Conservation (phyloP, 2,113 vertebrate species). For the Myrmecophaga tridactyla region DNA sequence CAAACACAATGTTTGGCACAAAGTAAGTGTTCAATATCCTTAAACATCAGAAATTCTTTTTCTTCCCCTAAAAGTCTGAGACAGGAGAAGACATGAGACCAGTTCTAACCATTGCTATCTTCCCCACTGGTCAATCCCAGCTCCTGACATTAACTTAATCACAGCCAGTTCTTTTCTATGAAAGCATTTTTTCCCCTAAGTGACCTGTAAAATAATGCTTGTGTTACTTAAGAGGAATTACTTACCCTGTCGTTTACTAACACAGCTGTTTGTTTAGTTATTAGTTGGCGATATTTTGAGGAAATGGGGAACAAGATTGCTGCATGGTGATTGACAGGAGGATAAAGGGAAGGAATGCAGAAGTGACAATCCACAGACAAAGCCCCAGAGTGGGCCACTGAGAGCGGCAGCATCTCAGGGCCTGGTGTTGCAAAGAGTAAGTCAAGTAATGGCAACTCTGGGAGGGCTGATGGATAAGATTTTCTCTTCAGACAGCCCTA, state of each 20-base stretch:
- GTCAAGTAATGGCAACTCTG: not conserved
- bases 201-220: not conserved
- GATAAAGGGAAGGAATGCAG: not conserved
- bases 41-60: not conserved
- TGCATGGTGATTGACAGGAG: not conserved
- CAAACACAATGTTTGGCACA: not conserved
- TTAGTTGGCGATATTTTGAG: not conserved
- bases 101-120: not conserved
- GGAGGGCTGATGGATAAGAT: not conserved
- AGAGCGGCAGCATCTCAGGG: not conserved
- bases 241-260: not conserved
- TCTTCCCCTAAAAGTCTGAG: not conserved
- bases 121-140: not conserved
- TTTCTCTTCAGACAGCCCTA: not conserved
- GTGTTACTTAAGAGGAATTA: not conserved
- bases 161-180: not conserved
- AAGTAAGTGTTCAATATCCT: not conserved
- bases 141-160: not conserved
- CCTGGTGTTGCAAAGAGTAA: not conserved
- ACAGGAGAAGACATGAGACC: not conserved
- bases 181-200: not conserved
- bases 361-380: not conserved
- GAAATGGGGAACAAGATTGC: not conserved
- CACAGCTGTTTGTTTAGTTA: not conserved
- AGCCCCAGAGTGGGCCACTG: not conserved